These are phyloP conservation scores for Rattus norvegicus DNA, from an alignment of 2,113 vertebrate species.

Conservation along the genomic window DNA sequence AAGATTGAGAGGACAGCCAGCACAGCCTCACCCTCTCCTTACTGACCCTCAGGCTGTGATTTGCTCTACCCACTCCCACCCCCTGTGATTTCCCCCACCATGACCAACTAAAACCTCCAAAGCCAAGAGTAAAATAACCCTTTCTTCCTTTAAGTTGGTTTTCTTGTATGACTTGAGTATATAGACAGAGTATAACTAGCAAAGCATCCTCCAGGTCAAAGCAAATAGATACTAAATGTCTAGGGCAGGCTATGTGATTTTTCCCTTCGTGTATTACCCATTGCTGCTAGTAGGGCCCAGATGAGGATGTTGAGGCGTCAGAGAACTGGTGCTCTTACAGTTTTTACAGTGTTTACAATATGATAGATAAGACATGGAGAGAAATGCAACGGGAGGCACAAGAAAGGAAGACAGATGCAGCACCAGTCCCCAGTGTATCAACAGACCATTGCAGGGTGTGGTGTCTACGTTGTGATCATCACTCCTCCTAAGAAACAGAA, in stretches of 20 bases:
- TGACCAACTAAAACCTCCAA: not conserved
- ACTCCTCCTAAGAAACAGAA: constrained; percentile 27
- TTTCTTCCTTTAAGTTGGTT: not conserved
- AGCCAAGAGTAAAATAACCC: not conserved
- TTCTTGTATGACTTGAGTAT: not conserved
- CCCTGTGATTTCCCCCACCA: not conserved
- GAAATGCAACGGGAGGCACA: not conserved
- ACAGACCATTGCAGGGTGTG: not conserved
- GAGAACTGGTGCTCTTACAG: not conserved
- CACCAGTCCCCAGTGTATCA: not conserved
- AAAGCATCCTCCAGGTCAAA: not conserved
- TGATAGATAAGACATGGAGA: not conserved
- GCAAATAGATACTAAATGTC: not conserved
- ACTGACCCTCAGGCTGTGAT: too few species aligned
- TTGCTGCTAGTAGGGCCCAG: not conserved
- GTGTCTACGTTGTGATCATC: not conserved
- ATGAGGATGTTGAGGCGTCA: not conserved
- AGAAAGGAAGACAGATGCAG: constrained; percentile 25
- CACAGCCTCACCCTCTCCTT: too few species aligned
- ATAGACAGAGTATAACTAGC: not conserved
- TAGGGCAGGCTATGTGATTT: not conserved
- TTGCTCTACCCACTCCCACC: not conserved
- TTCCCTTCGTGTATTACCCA: not conserved
- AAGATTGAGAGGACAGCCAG: not conserved
- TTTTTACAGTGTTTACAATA: not conserved